Evolutionary conservation across 2,888 invertebrate genomes (phyloP).

Genomic region (Macrophya annulata): DNA sequence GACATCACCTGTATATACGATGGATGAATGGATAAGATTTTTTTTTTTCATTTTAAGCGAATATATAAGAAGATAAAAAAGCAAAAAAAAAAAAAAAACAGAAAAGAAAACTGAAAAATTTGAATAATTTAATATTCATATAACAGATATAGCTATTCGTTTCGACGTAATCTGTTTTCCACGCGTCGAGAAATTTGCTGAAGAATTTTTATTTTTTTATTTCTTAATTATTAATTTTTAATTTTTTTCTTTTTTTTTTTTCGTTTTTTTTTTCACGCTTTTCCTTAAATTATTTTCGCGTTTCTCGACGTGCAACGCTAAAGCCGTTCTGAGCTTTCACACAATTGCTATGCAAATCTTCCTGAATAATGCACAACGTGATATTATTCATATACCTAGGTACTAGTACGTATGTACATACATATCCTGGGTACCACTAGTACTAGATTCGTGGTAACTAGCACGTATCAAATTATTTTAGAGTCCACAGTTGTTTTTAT

Average conservation of each 20-base stretch:
- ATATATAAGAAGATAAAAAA: not conserved
- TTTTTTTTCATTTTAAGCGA: not conserved
- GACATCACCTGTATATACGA: not conserved
- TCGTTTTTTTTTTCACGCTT: not conserved
- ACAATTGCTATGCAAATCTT: conserved; percentile 72
- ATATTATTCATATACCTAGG: conserved; percentile 63
- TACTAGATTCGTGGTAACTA: conserved; percentile 1
- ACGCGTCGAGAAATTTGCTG: conserved; percentile 22
- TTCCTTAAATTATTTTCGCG: conserved; percentile 20
- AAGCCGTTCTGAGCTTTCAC: conserved; percentile 46
- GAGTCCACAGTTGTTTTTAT: conserved; percentile 54
- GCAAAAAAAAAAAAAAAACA: not conserved
- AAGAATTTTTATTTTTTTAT: not conserved
- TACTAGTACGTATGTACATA: not conserved
- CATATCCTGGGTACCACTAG: not conserved
- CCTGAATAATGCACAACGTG: conserved; percentile 71
- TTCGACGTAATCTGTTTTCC: conserved; percentile 40
- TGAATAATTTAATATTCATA: conserved; percentile 32
- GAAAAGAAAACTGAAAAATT: not conserved
- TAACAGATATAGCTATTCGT: conserved; percentile 18
- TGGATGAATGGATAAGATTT: conserved; percentile 2
- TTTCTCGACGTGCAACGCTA: conserved; percentile 8
- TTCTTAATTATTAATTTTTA: too few relatives aligned
- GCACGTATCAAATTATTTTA: conserved; percentile 67
- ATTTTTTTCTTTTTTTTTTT: not conserved